A percentile compares a stretch with the other conserved stretches of the same genome.
Evolutionary conservation across 2,113 vertebrate genomes (phyloP).

Genomic region (Ramphastos sulfuratus): DNA sequence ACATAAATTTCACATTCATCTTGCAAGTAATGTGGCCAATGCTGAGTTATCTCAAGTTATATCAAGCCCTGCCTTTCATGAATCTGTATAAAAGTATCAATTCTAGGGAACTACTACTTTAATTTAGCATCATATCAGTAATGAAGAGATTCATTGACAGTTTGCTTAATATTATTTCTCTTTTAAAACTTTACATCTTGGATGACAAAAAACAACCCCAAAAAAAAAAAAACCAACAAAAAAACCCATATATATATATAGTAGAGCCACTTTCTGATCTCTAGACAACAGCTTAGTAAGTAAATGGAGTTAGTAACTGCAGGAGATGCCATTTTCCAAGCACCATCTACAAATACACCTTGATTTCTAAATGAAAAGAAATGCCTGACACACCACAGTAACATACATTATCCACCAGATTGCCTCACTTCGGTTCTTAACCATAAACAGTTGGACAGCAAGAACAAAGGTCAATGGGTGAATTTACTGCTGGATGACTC

Average conservation of each 20-base stretch:
- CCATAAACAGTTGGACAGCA: background rate
- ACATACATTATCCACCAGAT: background rate
- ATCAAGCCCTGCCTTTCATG: background rate
- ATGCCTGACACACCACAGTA: background rate
- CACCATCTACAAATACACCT: background rate
- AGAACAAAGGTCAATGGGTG: slow-evolving; percentile 8
- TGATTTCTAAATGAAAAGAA: slow-evolving; percentile 1
- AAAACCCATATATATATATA: background rate
- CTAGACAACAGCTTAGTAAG: background rate
- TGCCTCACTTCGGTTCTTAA: background rate
- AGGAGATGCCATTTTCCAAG: background rate
- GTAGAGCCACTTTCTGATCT: background rate
- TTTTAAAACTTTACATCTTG: background rate
- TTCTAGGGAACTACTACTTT: background rate
- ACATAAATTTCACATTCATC: too few relatives aligned
- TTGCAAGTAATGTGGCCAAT: background rate
- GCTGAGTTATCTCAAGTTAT: background rate
- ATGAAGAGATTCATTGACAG: background rate
- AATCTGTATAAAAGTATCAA: background rate
- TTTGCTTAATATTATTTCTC: background rate
- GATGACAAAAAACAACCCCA: background rate
- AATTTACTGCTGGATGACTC: slow-evolving; percentile 35
- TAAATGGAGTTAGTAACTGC: background rate
- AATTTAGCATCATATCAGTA: background rate
- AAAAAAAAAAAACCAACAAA: background rate